These are phyloP conservation scores for Sapayoa aenigma DNA, from an alignment of 2,113 vertebrate genomes.

Conservation along the genomic window DNA sequence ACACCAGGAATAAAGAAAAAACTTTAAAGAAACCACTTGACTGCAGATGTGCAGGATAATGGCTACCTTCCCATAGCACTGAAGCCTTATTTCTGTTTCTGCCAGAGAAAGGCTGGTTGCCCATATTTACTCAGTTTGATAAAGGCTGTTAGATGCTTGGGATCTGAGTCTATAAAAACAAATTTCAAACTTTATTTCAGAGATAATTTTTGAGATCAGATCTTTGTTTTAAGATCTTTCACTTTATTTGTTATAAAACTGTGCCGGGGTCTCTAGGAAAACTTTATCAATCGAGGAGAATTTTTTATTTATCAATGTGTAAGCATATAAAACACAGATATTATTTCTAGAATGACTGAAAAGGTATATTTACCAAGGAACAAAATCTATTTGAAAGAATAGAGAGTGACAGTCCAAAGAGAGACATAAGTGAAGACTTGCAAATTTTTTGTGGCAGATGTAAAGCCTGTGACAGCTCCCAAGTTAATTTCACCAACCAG, in stretches of 20 bases:
- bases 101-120: background rate
- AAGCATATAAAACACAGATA: background rate
- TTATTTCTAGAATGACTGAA: background rate
- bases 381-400: background rate
- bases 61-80: background rate
- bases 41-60: background rate
- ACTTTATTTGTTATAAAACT: background rate
- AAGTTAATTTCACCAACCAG: background rate
- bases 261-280: background rate
- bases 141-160: background rate
- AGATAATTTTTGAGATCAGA: background rate
- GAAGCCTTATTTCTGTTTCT: background rate
- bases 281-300: background rate
- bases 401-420: background rate
- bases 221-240: background rate
- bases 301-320: background rate
- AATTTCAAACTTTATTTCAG: background rate
- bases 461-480: background rate
- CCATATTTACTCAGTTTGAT: background rate
- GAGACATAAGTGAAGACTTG: background rate
- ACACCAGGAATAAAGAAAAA: slow-evolving; percentile 3
- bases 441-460: background rate
- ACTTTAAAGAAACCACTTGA: slow-evolving; percentile 32
- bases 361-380: background rate
- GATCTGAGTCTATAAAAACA: background rate